These are phyloP conservation scores for Colius striatus DNA, from an alignment of 2,113 vertebrate species.

Conservation along the genomic window DNA sequence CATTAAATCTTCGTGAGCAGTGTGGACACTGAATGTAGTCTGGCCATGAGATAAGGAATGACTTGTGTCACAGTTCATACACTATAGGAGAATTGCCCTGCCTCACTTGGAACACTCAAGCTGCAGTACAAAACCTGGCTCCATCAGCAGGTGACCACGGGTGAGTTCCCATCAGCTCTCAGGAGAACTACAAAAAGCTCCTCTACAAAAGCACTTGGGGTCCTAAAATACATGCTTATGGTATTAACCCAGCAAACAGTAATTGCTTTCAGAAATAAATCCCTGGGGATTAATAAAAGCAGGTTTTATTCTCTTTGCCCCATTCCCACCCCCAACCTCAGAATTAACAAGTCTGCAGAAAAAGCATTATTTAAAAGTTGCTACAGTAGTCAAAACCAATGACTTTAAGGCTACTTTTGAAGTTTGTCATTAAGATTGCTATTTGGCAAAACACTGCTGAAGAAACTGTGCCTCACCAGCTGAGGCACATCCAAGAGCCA, in stretches of 20 bases:
- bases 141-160: not conserved
- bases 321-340: not conserved
- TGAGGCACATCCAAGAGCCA: not conserved
- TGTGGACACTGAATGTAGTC: conserved; percentile 63
- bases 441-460: not conserved
- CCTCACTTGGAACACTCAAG: not conserved
- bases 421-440: not conserved
- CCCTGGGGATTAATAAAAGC: not conserved
- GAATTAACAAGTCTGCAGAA: not conserved
- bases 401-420: not conserved
- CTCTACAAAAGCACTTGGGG: not conserved
- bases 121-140: not conserved
- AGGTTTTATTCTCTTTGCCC: not conserved
- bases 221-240: not conserved
- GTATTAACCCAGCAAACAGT: not conserved
- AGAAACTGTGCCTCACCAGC: not conserved
- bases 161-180: not conserved
- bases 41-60: conserved; percentile 10
- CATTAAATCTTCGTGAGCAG: conserved; percentile 66
- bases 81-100: not conserved
- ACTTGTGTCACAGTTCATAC: not conserved
- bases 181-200: not conserved
- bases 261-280: not conserved
- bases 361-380: not conserved
- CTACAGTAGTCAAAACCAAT: not conserved